Base-by-base conservation (phyloP, 2,888 invertebrate species). In the Clusia tigrina region DNA sequence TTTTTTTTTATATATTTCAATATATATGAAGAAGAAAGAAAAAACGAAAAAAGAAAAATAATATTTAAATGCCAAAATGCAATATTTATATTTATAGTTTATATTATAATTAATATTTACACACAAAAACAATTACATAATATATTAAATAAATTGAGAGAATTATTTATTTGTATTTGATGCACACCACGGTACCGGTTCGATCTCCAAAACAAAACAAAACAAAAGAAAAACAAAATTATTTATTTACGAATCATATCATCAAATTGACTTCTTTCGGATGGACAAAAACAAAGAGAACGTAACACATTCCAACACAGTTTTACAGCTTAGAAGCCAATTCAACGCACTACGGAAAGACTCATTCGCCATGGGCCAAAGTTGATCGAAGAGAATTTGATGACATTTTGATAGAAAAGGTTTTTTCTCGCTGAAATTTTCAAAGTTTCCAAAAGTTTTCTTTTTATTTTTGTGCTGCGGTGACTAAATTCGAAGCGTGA, bases 51-150 rank as follows among this genome's bases (percentile, higher is more conserved):
- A 79, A 80, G 77, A 81, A 80, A 82, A 80, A 79, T 77, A 81
- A 80, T 79, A 82, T 81, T 81, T 78, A 81, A 81, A 81, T 82
- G 81, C 81, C 81, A 81, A 82, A 81, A 81, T 81, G 81, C 81
- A 81, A 81, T 81, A 82, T 81, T 80, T 78, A 80, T 78, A 75
- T 77, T 76, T 78, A 78, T 77, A 78, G 70, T 74, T 58, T 75
- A 71, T 37, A 73, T 69, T 76, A 74, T 74, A 71, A 64, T 67
- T 67, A 64, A 72, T 76, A 78, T 77, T 71, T 74, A 79, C 74
- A 75, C 71, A 74, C 71, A 70, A 66, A 61, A 55, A 68, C 68
- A 61, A 60, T 68, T 68, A 74, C 71, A 71, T 69, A 67, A 68
- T 77, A 70, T 67, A 73, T 73, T 74, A 74, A 70, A 70, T 68